Evolutionary conservation across 2,797 vertebrate genomes (phyloP).

Genomic region (Jordanella pulchra): DNA sequence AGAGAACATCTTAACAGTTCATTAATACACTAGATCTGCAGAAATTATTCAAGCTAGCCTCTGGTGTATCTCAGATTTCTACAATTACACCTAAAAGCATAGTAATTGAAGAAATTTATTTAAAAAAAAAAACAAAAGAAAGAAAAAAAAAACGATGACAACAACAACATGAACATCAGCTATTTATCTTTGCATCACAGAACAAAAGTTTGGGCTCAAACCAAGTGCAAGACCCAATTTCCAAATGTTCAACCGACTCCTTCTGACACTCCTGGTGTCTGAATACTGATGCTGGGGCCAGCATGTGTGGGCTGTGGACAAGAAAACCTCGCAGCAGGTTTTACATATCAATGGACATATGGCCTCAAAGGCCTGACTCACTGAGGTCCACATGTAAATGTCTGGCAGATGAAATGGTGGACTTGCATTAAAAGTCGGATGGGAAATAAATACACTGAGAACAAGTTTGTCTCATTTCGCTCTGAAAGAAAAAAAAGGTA

Average conservation of each 20-base stretch:
- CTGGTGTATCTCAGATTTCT: background rate
- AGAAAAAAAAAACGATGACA: background rate
- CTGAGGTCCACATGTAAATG: constrained; percentile 63
- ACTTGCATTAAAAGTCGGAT: constrained; percentile 29
- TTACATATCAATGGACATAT: constrained; percentile 77
- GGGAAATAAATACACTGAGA: constrained; percentile 33
- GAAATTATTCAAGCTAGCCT: background rate
- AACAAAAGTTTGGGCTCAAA: constrained; percentile 7
- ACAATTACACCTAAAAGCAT: background rate
- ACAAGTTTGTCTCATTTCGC: constrained; percentile 7
- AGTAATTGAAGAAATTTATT: background rate
- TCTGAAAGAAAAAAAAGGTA: constrained; percentile 12
- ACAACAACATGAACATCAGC: background rate
- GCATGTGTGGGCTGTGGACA: constrained; percentile 41
- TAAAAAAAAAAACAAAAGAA: background rate
- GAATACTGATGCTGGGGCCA: constrained; percentile 55
- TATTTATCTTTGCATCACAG: background rate
- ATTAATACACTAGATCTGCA: background rate
- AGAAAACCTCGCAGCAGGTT: constrained; percentile 54
- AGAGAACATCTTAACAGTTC: background rate
- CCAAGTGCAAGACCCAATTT: constrained; percentile 2
- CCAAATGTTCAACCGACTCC: constrained; percentile 10
- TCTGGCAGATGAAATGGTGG: constrained; percentile 39
- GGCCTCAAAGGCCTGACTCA: constrained; percentile 51
- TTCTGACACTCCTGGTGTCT: constrained; percentile 36